These are phyloP conservation scores for Leptinotarsa lineolata DNA, from an alignment of 1,140 invertebrate genomes.

Conservation along the genomic window DNA sequence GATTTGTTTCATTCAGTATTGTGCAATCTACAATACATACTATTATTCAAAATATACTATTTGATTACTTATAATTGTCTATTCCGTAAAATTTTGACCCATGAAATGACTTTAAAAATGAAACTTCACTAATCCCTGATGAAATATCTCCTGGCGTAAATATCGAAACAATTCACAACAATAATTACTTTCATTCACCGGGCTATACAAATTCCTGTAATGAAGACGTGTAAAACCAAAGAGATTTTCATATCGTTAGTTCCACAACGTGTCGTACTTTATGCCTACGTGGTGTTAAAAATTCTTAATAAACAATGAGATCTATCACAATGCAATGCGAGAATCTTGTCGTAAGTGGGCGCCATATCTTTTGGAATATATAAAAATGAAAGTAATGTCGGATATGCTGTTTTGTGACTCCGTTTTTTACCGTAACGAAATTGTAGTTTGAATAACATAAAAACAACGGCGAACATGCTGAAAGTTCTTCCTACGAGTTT, in stretches of 20 bases:
- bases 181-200: background rate
- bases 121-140: too few species aligned
- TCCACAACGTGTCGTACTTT: background rate
- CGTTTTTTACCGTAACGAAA: background rate
- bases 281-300: conserved; percentile 8
- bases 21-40: too few species aligned
- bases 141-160: too few species aligned
- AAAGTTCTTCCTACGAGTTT: background rate
- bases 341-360: background rate
- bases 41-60: too few species aligned
- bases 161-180: too few species aligned
- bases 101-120: too few species aligned
- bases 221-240: background rate
- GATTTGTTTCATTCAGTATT: too few species aligned
- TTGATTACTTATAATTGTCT: too few species aligned
- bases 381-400: conserved; percentile 8
- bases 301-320: background rate
- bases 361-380: conserved; percentile 3
- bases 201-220: background rate
- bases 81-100: too few species aligned
- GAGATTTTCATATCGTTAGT: background rate
- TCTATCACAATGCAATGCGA: background rate
- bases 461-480: background rate
- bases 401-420: conserved; percentile 7
- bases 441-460: background rate